Base-by-base conservation (phyloP, 2,888 invertebrate genomes). In the Andrena fulva region DNA sequence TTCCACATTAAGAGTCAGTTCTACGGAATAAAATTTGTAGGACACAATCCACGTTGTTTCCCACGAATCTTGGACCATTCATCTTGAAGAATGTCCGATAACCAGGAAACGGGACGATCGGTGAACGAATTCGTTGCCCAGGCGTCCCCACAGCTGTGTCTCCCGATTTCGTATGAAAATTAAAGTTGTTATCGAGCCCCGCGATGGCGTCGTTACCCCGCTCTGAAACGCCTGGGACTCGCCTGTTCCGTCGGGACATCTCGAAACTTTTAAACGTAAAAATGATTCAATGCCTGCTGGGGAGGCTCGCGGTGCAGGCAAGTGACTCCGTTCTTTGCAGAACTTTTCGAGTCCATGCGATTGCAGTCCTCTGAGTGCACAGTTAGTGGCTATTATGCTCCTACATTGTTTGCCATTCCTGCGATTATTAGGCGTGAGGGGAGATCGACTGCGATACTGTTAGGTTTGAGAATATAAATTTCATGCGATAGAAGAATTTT, bases 221-320 rank as follows among this genome's bases (percentile, higher is more conserved):
- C 60, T 29, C 35, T 29, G 63, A 48, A 77, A 54, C 52, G 62
- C 8, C 5, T 63, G 42, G 24, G 35, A 54, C 56, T 42, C 62
- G 52, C 31, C 48, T 64, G 60, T 50, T 27, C 68, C 59, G 52
- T 29, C 64, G 68, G 27, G 59, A 70, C 60, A 29, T 70, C 70
- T 77, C 56, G 31, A 60, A 80, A 81, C 60, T 79, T 79, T 60
- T 10, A 73, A 66, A 74, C 81, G 81, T 79, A 81, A 81, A 79
- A 81, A 79, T 81, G 81, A 79, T 79, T 66, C 81, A 79, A 66
- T 54, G 79, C 56, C 59, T 48, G n/a, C 59, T 27, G n/a, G 60
- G 54, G 42, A 50, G 50, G 42, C 31, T 27, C 64, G 29, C 10
- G 16, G 56, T 27, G n/a, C 52, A 16, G 50, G 27, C 42, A 16